Evolutionary conservation across 2,888 invertebrate genomes (phyloP).

Genomic region (Lepeophtheirus nordmannii): DNA sequence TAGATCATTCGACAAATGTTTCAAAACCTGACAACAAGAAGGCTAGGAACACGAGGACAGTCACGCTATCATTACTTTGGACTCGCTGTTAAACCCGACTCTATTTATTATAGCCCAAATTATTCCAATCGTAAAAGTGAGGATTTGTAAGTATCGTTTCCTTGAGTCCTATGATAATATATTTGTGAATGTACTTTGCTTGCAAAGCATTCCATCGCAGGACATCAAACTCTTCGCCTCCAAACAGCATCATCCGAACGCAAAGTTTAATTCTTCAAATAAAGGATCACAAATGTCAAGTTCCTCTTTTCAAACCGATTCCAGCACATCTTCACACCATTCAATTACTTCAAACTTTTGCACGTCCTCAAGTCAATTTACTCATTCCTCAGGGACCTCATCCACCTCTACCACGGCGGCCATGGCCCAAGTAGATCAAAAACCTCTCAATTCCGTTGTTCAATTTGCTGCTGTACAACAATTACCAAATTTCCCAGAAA

Average conservation of each 20-base stretch:
- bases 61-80: slow-evolving; percentile 41
- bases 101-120: slow-evolving; percentile 36
- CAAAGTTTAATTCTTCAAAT: too few species aligned
- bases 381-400: not conserved
- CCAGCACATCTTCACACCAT: too few species aligned
- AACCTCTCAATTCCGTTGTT: too few species aligned
- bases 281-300: too few species aligned
- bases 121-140: slow-evolving; percentile 35
- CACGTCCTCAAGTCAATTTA: not conserved
- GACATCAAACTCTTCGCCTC: too few species aligned
- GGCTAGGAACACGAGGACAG: slow-evolving; percentile 40
- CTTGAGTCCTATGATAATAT: not conserved
- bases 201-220: not conserved
- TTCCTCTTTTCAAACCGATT: too few species aligned
- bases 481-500: slow-evolving; percentile 36
- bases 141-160: slow-evolving; percentile 29
- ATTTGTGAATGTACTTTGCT: not conserved
- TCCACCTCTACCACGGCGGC: too few species aligned
- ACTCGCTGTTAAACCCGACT: slow-evolving; percentile 37
- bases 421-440: too few species aligned
- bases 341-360: not conserved
- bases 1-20: slow-evolving; percentile 42
- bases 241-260: too few species aligned
- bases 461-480: slow-evolving; percentile 2
- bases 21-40: slow-evolving; percentile 38